Base-by-base conservation (phyloP, 1,140 invertebrate genomes). In the Asobara japonica region DNA sequence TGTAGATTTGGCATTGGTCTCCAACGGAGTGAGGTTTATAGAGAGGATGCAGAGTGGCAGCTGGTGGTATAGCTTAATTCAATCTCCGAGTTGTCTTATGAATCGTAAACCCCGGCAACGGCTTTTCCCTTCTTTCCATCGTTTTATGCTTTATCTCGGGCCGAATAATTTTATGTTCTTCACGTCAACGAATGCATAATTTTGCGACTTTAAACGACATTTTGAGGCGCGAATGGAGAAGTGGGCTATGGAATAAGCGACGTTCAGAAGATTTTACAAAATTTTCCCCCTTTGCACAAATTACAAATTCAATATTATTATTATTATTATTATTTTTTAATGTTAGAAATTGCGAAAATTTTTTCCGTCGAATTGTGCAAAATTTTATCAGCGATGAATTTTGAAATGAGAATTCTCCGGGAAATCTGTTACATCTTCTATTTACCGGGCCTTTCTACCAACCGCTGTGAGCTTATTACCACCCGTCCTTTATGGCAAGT, bases 61-160 rank as follows among this genome's bases (percentile, higher is more conserved):
- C 82, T 86, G 83, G 79, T 74, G 69, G 30, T 51, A 45, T 16
- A 79, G 79, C 82, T 87, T 85, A 85, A 87, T 86, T 85, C 84
- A 85, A 86, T 86, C 79, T 80, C 80, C 75, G 83, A 85, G 84
- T 85, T 86, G 82, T 87, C 83, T 86, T 86, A 84, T 86, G 85
- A 86, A 87, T 87, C 82, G 82, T 85, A 86, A 86, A 86, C 83
- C 27, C 80, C 82, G 83, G 85, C 84, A 86, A 86, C 84, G 2
- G 20, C 22, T 56, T 56, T 56, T 25, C 22, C 51, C 22, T 25
- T 56, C 51, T 56, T 45, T 45, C 41, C 41, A 1, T 27, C 18
- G 25, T 56, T 56, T 56, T 25, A 56, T 45, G 18, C 41, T 45
- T 45, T 45, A 45, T 45, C 1, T 16, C 18, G 13, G n/a, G 13